These are phyloP conservation scores for Tetragonula clypearis DNA, from an alignment of 1,140 invertebrate genomes.

Conservation along the genomic window DNA sequence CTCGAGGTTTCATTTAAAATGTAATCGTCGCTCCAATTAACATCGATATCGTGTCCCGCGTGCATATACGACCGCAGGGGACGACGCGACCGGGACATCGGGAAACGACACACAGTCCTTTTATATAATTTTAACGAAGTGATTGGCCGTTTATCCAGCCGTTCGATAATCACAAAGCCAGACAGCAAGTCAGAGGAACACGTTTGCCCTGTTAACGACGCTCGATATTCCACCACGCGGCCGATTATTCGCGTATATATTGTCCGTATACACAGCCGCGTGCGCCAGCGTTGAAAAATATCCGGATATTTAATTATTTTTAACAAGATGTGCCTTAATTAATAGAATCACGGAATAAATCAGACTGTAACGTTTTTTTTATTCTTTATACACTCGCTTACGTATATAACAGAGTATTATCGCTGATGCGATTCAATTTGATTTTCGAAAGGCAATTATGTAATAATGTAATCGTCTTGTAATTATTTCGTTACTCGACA, in stretches of 20 bases:
- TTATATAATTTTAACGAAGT: slow-evolving; percentile 45
- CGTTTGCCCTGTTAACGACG: slow-evolving; percentile 19
- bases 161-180: slow-evolving; percentile 31
- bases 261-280: too few relatives aligned
- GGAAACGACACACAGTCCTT: not conserved
- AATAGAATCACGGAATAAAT: not conserved
- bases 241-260: not conserved
- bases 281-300: not conserved
- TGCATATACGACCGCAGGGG: not conserved
- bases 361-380: too few relatives aligned
- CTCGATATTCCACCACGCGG: not conserved
- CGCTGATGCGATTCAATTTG: too few relatives aligned
- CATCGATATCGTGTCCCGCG: slow-evolving; percentile 25
- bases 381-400: too few relatives aligned
- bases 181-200: slow-evolving; percentile 2
- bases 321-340: not conserved
- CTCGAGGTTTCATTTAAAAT: slow-evolving; percentile 41
- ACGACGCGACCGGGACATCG: not conserved
- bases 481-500: too few relatives aligned
- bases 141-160: slow-evolving; percentile 33
- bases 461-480: too few relatives aligned
- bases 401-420: too few relatives aligned
- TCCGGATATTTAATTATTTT: not conserved
- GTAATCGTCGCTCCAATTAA: slow-evolving; percentile 47
- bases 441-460: too few relatives aligned